Conservation (phyloP, 2,888 invertebrate genomes). For the Lithophane socia region DNA sequence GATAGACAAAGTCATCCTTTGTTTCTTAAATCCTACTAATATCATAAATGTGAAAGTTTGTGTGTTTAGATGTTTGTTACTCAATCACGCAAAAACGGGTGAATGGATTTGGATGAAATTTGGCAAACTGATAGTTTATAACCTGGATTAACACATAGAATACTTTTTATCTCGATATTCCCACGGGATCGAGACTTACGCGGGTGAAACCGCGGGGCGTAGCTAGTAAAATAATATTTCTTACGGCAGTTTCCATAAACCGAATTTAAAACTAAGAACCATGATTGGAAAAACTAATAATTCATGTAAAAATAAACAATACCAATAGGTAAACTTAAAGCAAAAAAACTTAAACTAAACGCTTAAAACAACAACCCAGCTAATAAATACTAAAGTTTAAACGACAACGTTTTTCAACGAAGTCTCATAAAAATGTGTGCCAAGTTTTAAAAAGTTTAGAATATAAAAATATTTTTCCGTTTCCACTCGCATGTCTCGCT, state of each 20-base stretch:
- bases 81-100: too few relatives aligned
- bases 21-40: not conserved
- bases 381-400: slow-evolving; percentile 30
- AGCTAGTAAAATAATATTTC: not conserved
- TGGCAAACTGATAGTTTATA: too few relatives aligned
- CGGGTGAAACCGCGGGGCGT: too few relatives aligned
- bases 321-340: too few relatives aligned
- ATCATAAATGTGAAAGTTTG: too few relatives aligned
- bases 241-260: not conserved
- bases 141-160: too few relatives aligned
- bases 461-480: slow-evolving; percentile 51
- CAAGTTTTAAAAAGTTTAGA: slow-evolving; percentile 40
- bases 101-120: too few relatives aligned
- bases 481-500: slow-evolving; percentile 43
- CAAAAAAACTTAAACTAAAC: slow-evolving; percentile 11
- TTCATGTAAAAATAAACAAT: not conserved
- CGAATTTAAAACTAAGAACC: not conserved
- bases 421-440: slow-evolving; percentile 23
- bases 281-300: not conserved
- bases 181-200: too few relatives aligned
- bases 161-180: too few relatives aligned
- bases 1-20: not conserved
- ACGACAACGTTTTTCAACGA: slow-evolving; percentile 20
- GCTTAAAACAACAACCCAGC: not conserved
- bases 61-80: too few relatives aligned